A percentile compares a stretch with the other conserved stretches of the same genome.
Conservation (phyloP, 1,140 invertebrate genomes). For the Drosophila ambigua region DNA sequence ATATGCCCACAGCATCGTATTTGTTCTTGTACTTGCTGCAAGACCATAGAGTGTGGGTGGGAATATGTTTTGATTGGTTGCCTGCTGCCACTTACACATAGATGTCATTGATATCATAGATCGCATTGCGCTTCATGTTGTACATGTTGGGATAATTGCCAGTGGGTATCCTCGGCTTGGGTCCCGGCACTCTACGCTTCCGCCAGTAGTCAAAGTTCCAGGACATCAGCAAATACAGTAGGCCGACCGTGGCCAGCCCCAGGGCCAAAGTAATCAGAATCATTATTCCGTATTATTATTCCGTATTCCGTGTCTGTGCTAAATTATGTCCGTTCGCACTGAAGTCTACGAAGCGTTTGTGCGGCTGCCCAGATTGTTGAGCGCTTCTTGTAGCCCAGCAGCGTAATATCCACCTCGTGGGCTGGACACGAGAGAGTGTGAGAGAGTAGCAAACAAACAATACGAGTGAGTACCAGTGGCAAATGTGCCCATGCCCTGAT, state of each 20-base stretch:
- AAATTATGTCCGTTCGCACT: background rate
- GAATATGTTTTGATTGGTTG: background rate
- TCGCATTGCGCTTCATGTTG: conserved; percentile 49
- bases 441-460: background rate
- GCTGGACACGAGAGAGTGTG: background rate
- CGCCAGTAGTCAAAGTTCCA: conserved; percentile 82
- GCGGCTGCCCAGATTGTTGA: background rate
- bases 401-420: background rate
- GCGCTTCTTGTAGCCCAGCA: conserved; percentile 24
- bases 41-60: background rate
- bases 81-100: conserved; percentile 48
- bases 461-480: too few relatives aligned
- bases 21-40: conserved; percentile 57
- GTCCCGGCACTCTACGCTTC: conserved; percentile 67
- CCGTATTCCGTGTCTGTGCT: background rate
- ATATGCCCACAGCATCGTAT: conserved; percentile 74
- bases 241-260: conserved; percentile 11
- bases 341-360: conserved; percentile 17
- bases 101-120: conserved; percentile 64
- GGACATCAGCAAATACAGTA: conserved; percentile 74
- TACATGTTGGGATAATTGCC: conserved; percentile 70
- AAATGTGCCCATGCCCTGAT: background rate
- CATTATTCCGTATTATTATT: conserved; percentile 1
- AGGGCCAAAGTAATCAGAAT: conserved; percentile 53
- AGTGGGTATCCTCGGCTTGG: conserved; percentile 62